A percentile compares a stretch with the other conserved stretches of the same genome.
Evolutionary conservation across 2,797 vertebrate species (phyloP).

Genomic region (Champsocephalus gunnari): DNA sequence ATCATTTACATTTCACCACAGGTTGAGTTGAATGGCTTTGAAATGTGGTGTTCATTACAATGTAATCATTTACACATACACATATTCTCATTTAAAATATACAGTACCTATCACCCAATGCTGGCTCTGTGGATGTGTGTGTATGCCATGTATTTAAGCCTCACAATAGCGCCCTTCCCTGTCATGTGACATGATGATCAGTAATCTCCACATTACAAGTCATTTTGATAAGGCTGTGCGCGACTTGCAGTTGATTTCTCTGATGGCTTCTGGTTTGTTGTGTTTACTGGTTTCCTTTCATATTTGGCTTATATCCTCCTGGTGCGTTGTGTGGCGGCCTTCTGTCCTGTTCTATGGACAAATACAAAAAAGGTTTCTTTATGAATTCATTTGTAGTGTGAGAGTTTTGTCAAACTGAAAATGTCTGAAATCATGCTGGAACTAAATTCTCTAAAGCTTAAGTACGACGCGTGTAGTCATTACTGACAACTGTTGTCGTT

Average conservation of each 20-base stretch:
- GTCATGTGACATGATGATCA: not conserved
- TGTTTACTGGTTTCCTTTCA: constrained; percentile 5
- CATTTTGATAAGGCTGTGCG: not conserved
- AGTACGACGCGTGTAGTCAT: not conserved
- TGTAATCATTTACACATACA: too few relatives aligned
- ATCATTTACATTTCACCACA: too few relatives aligned
- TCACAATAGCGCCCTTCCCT: not conserved
- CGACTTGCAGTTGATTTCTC: not conserved
- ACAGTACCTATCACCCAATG: too few relatives aligned
- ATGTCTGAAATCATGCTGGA: not conserved
- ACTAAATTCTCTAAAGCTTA: not conserved
- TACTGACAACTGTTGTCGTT: not conserved
- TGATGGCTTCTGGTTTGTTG: constrained; percentile 32
- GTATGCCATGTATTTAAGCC: not conserved
- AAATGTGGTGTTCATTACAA: too few relatives aligned
- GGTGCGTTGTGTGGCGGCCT: not conserved
- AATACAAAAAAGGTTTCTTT: not conserved
- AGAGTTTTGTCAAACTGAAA: not conserved
- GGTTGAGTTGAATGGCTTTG: too few relatives aligned
- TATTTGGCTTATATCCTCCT: constrained; percentile 15
- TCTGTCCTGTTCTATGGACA: constrained; percentile 31
- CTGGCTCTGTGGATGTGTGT: not conserved
- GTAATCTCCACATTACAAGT: not conserved
- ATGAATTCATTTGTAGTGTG: not conserved
- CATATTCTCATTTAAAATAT: too few relatives aligned